phyloP scores from a whole-genome alignment of 1,140 invertebrate species.

The Eupristina koningsbergeri region DNA sequence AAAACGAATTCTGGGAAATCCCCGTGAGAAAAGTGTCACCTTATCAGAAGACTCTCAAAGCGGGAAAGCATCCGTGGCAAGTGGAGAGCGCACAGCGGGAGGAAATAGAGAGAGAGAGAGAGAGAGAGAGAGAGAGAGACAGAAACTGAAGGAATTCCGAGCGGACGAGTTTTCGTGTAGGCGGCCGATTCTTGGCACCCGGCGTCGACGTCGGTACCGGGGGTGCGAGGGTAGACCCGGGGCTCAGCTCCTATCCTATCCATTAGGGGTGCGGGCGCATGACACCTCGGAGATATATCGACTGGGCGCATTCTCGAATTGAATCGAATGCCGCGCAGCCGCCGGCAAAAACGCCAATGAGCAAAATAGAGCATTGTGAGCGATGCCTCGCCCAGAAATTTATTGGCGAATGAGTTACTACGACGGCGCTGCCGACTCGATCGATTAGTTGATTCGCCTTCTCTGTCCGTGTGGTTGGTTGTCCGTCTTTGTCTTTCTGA shows the following conservation, averaged over 20 bases:
- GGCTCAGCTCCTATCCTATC: conserved; percentile 70
- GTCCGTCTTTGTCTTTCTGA: not conserved
- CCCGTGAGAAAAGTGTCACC: not conserved
- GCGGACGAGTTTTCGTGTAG: not conserved
- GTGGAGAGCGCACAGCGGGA: not conserved
- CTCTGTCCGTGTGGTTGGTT: not conserved
- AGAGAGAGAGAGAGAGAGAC: not conserved
- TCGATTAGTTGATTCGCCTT: not conserved
- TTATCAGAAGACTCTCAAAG: not conserved
- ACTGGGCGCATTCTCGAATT: conserved; percentile 72
- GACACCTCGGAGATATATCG: conserved; percentile 73
- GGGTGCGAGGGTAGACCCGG: conserved; percentile 59
- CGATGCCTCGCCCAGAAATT: conserved; percentile 62
- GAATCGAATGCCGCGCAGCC: conserved; percentile 66
- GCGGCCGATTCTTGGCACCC: conserved; percentile 66
- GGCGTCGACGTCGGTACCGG: conserved; percentile 59
- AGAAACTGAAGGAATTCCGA: not conserved
- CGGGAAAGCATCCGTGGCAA: not conserved
- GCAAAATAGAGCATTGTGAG: conserved; percentile 64
- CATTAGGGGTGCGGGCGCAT: conserved; percentile 69
- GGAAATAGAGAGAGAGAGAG: not conserved
- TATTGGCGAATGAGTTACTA: conserved; percentile 71
- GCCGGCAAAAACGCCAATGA: conserved; percentile 72
- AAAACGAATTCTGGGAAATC: not conserved
- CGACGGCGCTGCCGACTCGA: not conserved